Base-by-base conservation (phyloP, 2,888 invertebrate species). In the Calliopum simillimum region DNA sequence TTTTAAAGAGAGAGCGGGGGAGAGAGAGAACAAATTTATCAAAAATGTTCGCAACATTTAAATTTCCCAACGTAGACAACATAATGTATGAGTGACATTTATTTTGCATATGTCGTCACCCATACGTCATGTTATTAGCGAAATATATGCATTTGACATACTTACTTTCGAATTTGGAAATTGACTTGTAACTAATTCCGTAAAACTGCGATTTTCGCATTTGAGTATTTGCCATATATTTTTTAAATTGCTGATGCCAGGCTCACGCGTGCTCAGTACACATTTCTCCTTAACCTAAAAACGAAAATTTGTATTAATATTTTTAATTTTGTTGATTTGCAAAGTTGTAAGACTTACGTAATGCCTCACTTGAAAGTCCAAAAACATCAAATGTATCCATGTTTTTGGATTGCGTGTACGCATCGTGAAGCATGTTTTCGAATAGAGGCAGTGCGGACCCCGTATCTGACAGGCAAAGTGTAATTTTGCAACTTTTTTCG, bases 361-460 rank as follows among this genome's bases (percentile, higher is more conserved):
- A 75, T 84, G 83, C 11, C 84, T 79, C 80, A 90, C 90, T 88
- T 96, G 96, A 74, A 97, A 90, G 74, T 96, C 95, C 65, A 98
- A 90, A 87, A 98, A 97, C 96, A 98, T 97, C 63, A 98, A 89
- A 87, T 98, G 97, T 75, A 98, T 94, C 98, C 97, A 97, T 55
- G 94, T 92, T 76, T 95, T 90, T 0, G 97, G 94, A 82, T 93
- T 91, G 74, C 94, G 90, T 43, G 93, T 94, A 76, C 92, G 89
- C 91, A 94, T 91, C 13, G 91, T 91, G 87, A 94, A 94, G 77
- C 91, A 90, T 12, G 93, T 91, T 81, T 92, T 91, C 70, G 92
- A 91, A 88, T 96, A 97, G 73, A 97, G 89, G 86, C 97, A 98
- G 87, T 96, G 92, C 79, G 93, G 90, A 77, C 91, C 93, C 82